These are phyloP conservation scores for Butorides virescens DNA, from an alignment of 2,113 vertebrate species.

Conservation along the genomic window DNA sequence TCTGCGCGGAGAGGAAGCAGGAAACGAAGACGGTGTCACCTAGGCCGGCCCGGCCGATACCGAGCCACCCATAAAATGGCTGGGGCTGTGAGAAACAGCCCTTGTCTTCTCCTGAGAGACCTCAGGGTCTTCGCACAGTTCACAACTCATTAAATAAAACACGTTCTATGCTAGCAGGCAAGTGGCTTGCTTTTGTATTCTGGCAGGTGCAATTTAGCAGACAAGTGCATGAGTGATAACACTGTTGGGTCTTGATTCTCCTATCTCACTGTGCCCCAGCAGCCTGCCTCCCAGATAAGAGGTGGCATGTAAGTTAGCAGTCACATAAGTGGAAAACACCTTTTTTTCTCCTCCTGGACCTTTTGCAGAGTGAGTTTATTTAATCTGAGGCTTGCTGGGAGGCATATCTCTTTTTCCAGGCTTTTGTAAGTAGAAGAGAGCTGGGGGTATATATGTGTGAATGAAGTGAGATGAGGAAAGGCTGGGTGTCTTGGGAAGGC, in stretches of 20 bases:
- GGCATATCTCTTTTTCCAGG: neutral
- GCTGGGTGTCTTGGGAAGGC: neutral
- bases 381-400: neutral
- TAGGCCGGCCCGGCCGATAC: neutral
- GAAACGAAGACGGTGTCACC: neutral
- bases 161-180: neutral
- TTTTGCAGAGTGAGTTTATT: neutral
- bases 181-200: neutral
- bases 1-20: neutral
- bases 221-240: neutral
- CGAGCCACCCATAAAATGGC: neutral
- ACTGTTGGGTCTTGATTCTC: neutral
- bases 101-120: neutral
- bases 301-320: neutral
- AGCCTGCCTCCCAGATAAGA: neutral
- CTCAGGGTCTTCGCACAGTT: neutral
- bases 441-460: neutral
- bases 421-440: neutral
- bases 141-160: neutral
- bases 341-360: neutral
- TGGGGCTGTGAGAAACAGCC: neutral
- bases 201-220: neutral
- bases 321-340: neutral
- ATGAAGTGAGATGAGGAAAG: neutral
- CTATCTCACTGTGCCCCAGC: neutral